Evolutionary conservation across 2,888 invertebrate species (phyloP).

Genomic region (Chalcosyrphus nemorum): DNA sequence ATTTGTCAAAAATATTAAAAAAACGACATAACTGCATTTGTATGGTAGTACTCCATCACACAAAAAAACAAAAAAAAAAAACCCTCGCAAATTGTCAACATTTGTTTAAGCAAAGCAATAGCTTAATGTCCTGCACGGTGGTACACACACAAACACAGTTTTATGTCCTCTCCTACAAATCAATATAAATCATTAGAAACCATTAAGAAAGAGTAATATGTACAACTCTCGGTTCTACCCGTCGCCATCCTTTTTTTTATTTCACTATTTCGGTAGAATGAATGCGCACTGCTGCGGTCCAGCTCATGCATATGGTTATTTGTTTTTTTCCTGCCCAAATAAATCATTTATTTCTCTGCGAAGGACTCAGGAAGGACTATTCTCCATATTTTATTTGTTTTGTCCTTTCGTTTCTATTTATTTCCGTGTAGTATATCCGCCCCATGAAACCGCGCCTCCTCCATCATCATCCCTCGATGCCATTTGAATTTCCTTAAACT

Average conservation of each 20-base stretch:
- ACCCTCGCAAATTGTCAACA: slow-evolving; percentile 65
- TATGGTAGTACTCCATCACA: slow-evolving; percentile 65
- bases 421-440: not conserved
- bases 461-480: not conserved
- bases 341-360: slow-evolving; percentile 43
- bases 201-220: slow-evolving; percentile 60
- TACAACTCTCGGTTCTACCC: slow-evolving; percentile 44
- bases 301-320: slow-evolving; percentile 66
- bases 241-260: not conserved
- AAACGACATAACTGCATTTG: slow-evolving; percentile 17
- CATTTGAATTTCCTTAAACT: slow-evolving; percentile 62
- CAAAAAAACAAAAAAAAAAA: too few species aligned
- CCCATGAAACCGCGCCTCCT: not conserved
- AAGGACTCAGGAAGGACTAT: slow-evolving; percentile 11
- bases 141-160: too few species aligned
- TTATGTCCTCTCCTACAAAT: slow-evolving; percentile 46
- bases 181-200: slow-evolving; percentile 72
- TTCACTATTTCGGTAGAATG: slow-evolving; percentile 1
- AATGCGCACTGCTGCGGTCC: slow-evolving; percentile 14
- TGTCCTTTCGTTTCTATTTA: slow-evolving; percentile 30
- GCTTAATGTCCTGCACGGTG: slow-evolving; percentile 53
- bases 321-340: slow-evolving; percentile 40
- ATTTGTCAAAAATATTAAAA: slow-evolving; percentile 11
- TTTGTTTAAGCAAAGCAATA: slow-evolving; percentile 59
- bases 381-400: not conserved